A percentile compares a stretch with the other conserved stretches of the same genome.
These are phyloP conservation scores for Dolichallabes microphthalmus DNA, from an alignment of 2,113 vertebrate genomes.

Conservation along the genomic window DNA sequence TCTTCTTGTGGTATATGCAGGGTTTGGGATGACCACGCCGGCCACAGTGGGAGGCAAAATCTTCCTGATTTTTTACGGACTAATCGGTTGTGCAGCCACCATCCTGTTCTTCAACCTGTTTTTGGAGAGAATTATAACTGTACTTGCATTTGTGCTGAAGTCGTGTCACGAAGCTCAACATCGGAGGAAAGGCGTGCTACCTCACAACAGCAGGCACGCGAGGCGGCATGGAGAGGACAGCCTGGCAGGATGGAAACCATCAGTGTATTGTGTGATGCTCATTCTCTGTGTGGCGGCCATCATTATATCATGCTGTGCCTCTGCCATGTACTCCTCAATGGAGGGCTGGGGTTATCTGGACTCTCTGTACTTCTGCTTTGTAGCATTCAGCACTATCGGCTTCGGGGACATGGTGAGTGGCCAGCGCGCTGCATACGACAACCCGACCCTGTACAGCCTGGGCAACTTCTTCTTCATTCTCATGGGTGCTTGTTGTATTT, in stretches of 20 bases:
- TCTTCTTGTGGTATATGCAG: slow-evolving; percentile 63
- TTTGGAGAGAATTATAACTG: slow-evolving; percentile 90
- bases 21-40: slow-evolving; percentile 96
- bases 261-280: slow-evolving; percentile 93
- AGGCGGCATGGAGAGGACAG: slow-evolving; percentile 65
- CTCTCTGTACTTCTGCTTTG: slow-evolving; percentile 97
- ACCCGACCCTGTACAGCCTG: slow-evolving; percentile 80
- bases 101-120: slow-evolving; percentile 98
- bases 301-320: slow-evolving; percentile 90
- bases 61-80: slow-evolving; percentile 94
- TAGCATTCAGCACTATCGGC: slow-evolving; percentile 97
- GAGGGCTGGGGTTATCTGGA: slow-evolving; percentile 96
- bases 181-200: slow-evolving; percentile 72
- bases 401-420: slow-evolving; percentile 97
- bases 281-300: slow-evolving; percentile 87
- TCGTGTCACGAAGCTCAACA: slow-evolving; percentile 80
- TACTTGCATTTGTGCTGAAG: slow-evolving; percentile 86
- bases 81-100: slow-evolving; percentile 90
- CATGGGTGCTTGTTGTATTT: slow-evolving; percentile 94
- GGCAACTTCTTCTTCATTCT: slow-evolving; percentile 94
- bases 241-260: slow-evolving; percentile 90
- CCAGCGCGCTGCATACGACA: slow-evolving; percentile 82
- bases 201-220: slow-evolving; percentile 56
- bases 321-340: slow-evolving; percentile 85
- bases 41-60: slow-evolving; percentile 88